Base-by-base conservation (phyloP, 2,888 invertebrate species). In the Drosophila lacicola region DNA sequence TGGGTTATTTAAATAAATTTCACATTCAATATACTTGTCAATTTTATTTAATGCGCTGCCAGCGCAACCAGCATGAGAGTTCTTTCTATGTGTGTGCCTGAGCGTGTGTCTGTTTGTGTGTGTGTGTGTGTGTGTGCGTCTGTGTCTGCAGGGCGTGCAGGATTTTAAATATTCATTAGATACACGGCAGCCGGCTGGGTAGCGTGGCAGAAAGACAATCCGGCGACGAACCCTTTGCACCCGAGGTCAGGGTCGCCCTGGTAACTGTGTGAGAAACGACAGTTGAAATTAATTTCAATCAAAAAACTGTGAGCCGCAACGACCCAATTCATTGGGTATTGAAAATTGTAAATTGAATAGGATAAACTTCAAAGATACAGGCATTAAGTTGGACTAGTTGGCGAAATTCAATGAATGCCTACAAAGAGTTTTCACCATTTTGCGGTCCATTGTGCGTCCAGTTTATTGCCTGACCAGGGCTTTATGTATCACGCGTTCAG, bases 241-340 rank as follows among this genome's bases (percentile, higher is more conserved):
- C 19, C 67, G 45, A 64, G 74, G 76, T 84, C 87, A 82, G 76
- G 78, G 70, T 72, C 67, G 46, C 37, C 55, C 47, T 60, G 65
- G 42, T 34, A 54, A 45, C 46, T 58, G 54, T 51, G 65, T 74
- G 84, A 74, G 72, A 82, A 81, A 75, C 74, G 78, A 76, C 72
- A 75, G 78, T 82, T 75, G 80, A 90, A 90, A 88, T 90, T 87
- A 90, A 90, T 89, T 90, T 86, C 82, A 88, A 89, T 87, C 85
- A 77, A 74, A 77, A 56, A 70, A 79, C 76, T 78, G 74, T 75
- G 75, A 76, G 80, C 64, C 72, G 50, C 66, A 70, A 39, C 66
- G 39, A 34, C 14, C 37, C 50, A 66, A 72, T 72, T 70, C 76
- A 78, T 82, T 78, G 74, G 67, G 54, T 14, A 41, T 47, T 36